These are phyloP conservation scores for Tetragonula clypearis DNA, from an alignment of 1,140 invertebrate species.

Conservation along the genomic window DNA sequence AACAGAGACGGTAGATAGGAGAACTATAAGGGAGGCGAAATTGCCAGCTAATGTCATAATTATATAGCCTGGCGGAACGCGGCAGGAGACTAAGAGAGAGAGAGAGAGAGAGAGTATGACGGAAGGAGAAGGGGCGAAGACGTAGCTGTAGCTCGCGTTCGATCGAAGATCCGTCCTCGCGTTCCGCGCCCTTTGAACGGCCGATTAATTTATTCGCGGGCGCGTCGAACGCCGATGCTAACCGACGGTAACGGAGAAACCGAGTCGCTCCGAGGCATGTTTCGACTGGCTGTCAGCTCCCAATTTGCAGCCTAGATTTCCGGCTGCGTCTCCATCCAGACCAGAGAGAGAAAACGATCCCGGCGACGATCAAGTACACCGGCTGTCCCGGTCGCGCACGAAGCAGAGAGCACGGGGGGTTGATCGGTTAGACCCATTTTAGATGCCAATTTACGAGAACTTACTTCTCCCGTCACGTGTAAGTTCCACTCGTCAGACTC, in stretches of 20 bases:
- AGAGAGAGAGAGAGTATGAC: not conserved
- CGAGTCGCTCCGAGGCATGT: conserved; percentile 34
- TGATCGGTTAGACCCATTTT: not conserved
- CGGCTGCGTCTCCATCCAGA: not conserved
- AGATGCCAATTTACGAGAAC: not conserved
- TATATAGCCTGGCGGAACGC: conserved; percentile 35
- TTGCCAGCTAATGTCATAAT: conserved; percentile 52
- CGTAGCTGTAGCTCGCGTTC: not conserved
- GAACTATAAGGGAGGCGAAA: conserved; percentile 42
- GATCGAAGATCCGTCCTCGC: conserved; percentile 13
- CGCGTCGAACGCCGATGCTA: conserved; percentile 2
- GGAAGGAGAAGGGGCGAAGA: conserved; percentile 2
- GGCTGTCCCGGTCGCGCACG: not conserved
- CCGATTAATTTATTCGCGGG: conserved; percentile 56
- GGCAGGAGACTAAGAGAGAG: not conserved
- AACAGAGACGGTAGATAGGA: not conserved
- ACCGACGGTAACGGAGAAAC: conserved; percentile 3
- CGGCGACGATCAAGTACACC: not conserved
- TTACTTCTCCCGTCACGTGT: conserved; percentile 11
- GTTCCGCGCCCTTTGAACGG: conserved; percentile 37
- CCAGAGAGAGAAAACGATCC: not conserved
- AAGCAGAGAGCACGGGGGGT: not conserved
- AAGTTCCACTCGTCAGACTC: not conserved
- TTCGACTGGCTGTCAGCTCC: conserved; percentile 41
- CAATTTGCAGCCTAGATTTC: conserved; percentile 60